phyloP scores from a whole-genome alignment of 2,888 invertebrate species.

The Harpalus rubripes region DNA sequence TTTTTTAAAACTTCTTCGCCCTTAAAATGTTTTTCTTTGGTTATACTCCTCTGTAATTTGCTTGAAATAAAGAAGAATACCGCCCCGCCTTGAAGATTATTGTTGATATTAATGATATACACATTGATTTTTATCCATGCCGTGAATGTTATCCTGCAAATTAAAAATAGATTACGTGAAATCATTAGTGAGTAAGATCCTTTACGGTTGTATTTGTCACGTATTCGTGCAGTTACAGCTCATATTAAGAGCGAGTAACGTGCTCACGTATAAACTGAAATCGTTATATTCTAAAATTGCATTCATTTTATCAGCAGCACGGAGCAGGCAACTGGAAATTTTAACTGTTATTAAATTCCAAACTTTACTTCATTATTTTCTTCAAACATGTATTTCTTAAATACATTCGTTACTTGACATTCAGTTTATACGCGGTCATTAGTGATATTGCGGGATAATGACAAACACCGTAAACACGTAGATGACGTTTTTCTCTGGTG shows the following conservation, averaged over 20 bases:
- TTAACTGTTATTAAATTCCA: conserved; percentile 45
- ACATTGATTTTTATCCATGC: conserved; percentile 26
- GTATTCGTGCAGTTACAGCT: conserved; percentile 38
- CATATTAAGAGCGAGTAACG: conserved; percentile 41
- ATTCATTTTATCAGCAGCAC: conserved; percentile 58
- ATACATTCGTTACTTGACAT: conserved; percentile 11
- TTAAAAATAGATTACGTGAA: conserved; percentile 48
- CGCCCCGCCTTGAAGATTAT: neutral
- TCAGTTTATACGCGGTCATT: neutral
- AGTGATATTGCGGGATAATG: neutral
- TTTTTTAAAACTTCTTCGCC: no score
- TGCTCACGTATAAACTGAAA: conserved; percentile 48
- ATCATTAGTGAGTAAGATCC: conserved; percentile 48
- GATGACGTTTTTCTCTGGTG: neutral
- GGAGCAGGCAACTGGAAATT: conserved; percentile 48
- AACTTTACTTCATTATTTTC: conserved; percentile 45
- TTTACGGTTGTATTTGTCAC: conserved; percentile 28
- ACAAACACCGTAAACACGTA: neutral
- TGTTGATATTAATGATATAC: neutral
- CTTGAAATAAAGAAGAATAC: neutral
- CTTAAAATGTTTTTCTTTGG: no score
- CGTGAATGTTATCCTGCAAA: conserved; percentile 20
- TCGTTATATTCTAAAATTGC: conserved; percentile 57
- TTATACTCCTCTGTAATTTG: no score
- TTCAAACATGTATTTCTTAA: conserved; percentile 44